These are phyloP conservation scores for Drosophila yakuba DNA, from an alignment of 1,140 invertebrate species.

Conservation along the genomic window DNA sequence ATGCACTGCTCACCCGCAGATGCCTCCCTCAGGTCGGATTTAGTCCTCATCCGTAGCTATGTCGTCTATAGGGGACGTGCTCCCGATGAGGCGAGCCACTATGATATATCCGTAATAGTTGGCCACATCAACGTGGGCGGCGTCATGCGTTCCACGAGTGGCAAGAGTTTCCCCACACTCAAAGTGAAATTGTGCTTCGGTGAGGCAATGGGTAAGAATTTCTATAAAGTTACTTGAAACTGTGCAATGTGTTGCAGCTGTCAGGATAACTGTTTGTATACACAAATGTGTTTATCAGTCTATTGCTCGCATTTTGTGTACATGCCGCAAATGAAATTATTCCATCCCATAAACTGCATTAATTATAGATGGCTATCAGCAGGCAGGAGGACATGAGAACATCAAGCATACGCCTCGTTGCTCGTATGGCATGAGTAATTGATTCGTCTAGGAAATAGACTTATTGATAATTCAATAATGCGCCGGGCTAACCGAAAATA, in stretches of 20 bases:
- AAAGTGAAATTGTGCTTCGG: constrained; percentile 44
- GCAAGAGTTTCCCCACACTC: constrained; percentile 26
- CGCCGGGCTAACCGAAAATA: no score
- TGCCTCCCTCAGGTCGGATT: constrained; percentile 25
- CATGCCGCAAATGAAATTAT: background rate
- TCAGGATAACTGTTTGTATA: background rate
- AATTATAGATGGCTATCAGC: constrained; percentile 19
- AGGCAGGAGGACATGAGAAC: constrained; percentile 11
- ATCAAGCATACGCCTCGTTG: constrained; percentile 31
- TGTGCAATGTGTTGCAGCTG: background rate
- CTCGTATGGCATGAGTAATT: constrained; percentile 1
- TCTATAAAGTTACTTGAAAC: background rate
- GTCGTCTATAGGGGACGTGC: constrained; percentile 22
- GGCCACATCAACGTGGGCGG: constrained; percentile 47
- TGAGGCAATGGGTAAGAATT: constrained; percentile 37
- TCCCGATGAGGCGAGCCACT: background rate
- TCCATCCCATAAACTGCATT: constrained; percentile 13
- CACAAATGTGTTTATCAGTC: background rate
- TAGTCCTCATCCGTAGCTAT: constrained; percentile 37
- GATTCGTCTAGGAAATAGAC: background rate
- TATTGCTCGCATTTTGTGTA: constrained; percentile 8
- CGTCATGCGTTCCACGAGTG: background rate
- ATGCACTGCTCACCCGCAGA: constrained; percentile 51
- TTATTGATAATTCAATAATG: constrained; percentile 18
- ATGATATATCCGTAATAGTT: constrained; percentile 33